A percentile compares a stretch with the other conserved stretches of the same genome.
Evolutionary conservation across 2,888 invertebrate genomes (phyloP).

Genomic region (Sesia apiformis): DNA sequence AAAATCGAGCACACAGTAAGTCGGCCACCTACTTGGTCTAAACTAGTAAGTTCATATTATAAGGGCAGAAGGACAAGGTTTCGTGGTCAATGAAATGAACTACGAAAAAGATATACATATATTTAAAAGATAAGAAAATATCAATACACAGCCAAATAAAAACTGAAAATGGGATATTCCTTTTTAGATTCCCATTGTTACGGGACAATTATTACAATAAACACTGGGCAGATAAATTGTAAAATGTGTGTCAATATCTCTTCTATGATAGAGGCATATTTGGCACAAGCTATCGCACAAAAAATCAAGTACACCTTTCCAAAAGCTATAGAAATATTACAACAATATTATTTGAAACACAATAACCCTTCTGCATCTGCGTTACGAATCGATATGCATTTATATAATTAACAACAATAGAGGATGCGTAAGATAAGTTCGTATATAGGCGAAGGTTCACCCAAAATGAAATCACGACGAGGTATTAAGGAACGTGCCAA

Average conservation of each 20-base stretch:
- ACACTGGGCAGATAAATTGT: too few relatives aligned
- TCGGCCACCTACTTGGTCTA: neutral
- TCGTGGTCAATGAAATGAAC: too few relatives aligned
- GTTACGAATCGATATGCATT: constrained; percentile 22
- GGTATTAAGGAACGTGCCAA: constrained; percentile 56
- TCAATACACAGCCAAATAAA: too few relatives aligned
- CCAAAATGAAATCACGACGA: constrained; percentile 7
- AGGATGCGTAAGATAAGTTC: neutral
- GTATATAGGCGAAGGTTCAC: constrained; percentile 37
- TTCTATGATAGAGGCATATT: neutral
- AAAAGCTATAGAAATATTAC: constrained; percentile 40
- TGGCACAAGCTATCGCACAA: constrained; percentile 37
- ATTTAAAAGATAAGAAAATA: too few relatives aligned
- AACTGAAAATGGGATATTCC: too few relatives aligned
- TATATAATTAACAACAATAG: constrained; percentile 9
- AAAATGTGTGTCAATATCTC: too few relatives aligned
- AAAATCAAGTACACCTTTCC: constrained; percentile 47
- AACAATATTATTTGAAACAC: constrained; percentile 37
- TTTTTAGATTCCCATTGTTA: too few relatives aligned
- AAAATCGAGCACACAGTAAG: neutral
- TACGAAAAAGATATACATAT: too few relatives aligned
- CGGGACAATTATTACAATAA: too few relatives aligned
- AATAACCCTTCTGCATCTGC: constrained; percentile 65
- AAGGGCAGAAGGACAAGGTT: too few relatives aligned
- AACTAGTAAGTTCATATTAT: neutral